Evolutionary conservation across 1,140 invertebrate species (phyloP).

Genomic region (Drosophila pallidifrons): DNA sequence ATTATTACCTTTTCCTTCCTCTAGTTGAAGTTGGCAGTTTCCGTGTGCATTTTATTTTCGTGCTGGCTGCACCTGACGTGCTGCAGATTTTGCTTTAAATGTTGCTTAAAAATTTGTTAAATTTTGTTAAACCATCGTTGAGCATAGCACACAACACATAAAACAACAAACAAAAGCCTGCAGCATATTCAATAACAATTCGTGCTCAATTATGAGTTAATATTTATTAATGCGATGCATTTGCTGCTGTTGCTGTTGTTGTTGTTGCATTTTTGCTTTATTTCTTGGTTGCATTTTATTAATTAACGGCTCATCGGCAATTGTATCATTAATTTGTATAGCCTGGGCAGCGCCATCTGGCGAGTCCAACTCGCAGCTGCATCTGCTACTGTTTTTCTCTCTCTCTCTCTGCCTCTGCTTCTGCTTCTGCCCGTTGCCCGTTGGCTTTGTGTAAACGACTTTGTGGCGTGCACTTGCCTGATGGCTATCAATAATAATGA

Average conservation of each 20-base stretch:
- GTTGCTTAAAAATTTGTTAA: conserved; percentile 59
- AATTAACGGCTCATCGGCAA: conserved; percentile 53
- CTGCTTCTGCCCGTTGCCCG: conserved; percentile 19
- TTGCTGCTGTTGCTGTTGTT: conserved; percentile 4
- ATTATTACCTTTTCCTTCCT: conserved; percentile 52
- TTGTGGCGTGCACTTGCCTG: conserved; percentile 56
- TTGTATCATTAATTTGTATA: conserved; percentile 42
- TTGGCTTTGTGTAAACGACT: conserved; percentile 60
- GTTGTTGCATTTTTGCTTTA: conserved; percentile 21
- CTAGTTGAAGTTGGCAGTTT: conserved; percentile 54
- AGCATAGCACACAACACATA: conserved; percentile 21
- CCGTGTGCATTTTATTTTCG: conserved; percentile 66
- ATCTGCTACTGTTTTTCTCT: too few species aligned
- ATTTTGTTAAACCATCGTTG: conserved; percentile 48
- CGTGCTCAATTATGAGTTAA: conserved; percentile 74
- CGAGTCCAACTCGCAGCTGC: conserved; percentile 39
- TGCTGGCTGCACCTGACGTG: conserved; percentile 60
- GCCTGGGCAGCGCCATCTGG: conserved; percentile 53
- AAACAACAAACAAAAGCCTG: conserved; percentile 15
- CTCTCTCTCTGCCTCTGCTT: too few species aligned
- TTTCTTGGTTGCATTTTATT: conserved; percentile 55
- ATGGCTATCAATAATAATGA: conserved; percentile 32
- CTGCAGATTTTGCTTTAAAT: conserved; percentile 54
- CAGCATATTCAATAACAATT: conserved; percentile 39
- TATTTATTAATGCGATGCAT: conserved; percentile 74